These are phyloP conservation scores for Colletes latitarsis DNA, from an alignment of 1,140 invertebrate species.

Conservation along the genomic window DNA sequence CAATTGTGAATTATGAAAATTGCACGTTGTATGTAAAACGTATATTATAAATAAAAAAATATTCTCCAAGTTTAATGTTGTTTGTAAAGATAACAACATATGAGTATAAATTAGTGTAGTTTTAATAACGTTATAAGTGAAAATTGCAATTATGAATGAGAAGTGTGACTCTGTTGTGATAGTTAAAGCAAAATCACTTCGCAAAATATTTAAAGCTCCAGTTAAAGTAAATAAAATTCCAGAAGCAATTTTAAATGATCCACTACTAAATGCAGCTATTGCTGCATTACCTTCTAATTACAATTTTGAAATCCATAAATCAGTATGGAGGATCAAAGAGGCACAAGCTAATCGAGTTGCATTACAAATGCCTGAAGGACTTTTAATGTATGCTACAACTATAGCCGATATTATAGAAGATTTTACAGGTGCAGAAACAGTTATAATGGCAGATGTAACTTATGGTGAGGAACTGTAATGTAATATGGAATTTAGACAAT, in stretches of 20 bases:
- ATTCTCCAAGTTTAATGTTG: not conserved
- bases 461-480: slow-evolving; percentile 85
- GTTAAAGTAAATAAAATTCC: slow-evolving; percentile 91
- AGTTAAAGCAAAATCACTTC: slow-evolving; percentile 87
- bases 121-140: not conserved
- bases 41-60: not conserved
- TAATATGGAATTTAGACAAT: not conserved
- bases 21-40: not conserved
- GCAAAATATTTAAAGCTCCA: slow-evolving; percentile 89
- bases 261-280: slow-evolving; percentile 87
- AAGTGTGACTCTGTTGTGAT: slow-evolving; percentile 81
- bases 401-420: slow-evolving; percentile 97
- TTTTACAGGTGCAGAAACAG: slow-evolving; percentile 95
- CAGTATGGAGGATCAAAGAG: slow-evolving; percentile 96
- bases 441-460: slow-evolving; percentile 99
- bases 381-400: slow-evolving; percentile 95
- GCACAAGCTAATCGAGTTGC: slow-evolving; percentile 93
- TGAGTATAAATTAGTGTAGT: not conserved
- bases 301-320: slow-evolving; percentile 99
- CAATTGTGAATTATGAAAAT: not conserved
- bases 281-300: slow-evolving; percentile 94
- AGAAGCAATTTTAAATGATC: slow-evolving; percentile 91
- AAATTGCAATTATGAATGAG: slow-evolving; percentile 40
- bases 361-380: slow-evolving; percentile 98
- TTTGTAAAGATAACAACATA: slow-evolving; percentile 11